phyloP scores from a whole-genome alignment of 2,888 invertebrate genomes.

The Acleris emargana region DNA sequence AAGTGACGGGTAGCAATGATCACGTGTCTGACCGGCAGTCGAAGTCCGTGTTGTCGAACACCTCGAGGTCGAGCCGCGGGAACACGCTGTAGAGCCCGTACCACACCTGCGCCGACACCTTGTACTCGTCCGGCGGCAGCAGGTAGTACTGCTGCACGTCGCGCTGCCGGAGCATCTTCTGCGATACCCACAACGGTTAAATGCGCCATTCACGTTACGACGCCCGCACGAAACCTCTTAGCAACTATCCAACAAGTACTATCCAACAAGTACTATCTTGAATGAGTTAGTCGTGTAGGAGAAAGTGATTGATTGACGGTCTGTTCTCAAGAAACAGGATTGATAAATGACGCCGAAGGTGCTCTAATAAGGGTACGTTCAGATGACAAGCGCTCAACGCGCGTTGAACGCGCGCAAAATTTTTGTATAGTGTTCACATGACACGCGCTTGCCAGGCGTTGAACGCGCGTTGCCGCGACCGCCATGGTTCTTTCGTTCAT shows the following conservation, averaged over 20 bases:
- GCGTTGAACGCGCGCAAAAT: too few species aligned
- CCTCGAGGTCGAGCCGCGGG: slow-evolving; percentile 69
- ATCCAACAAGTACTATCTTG: too few species aligned
- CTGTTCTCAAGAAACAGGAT: too few species aligned
- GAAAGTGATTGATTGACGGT: too few species aligned
- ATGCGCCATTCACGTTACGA: neutral
- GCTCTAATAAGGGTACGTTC: too few species aligned
- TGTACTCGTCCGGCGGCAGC: slow-evolving; percentile 64
- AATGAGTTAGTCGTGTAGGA: too few species aligned
- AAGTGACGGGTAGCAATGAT: neutral
- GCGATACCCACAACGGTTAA: slow-evolving; percentile 26
- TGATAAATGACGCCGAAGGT: too few species aligned
- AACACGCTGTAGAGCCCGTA: slow-evolving; percentile 67
- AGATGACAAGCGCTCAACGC: too few species aligned
- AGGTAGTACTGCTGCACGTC: slow-evolving; percentile 69
- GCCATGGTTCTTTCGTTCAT: too few species aligned
- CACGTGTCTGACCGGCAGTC: slow-evolving; percentile 68
- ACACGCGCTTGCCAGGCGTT: too few species aligned
- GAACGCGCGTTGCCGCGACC: too few species aligned
- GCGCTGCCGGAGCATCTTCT: slow-evolving; percentile 71
- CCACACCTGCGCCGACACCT: slow-evolving; percentile 56
- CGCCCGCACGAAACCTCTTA: neutral
- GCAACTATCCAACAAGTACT: neutral
- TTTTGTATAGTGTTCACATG: too few species aligned
- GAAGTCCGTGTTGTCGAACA: slow-evolving; percentile 76